Conservation (phyloP, 1,140 invertebrate species). For the Heliconius himera region DNA sequence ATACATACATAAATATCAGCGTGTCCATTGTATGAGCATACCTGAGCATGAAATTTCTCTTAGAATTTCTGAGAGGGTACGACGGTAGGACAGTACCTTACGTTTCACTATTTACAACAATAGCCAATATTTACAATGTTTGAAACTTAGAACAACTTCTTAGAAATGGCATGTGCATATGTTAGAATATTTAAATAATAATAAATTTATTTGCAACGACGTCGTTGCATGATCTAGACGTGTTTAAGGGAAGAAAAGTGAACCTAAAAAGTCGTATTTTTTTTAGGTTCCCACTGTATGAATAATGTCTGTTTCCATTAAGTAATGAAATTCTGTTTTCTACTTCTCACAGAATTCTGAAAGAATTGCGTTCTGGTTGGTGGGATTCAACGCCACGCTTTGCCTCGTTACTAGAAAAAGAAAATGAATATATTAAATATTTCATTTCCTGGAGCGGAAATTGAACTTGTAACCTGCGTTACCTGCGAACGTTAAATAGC, state of each 20-base stretch:
- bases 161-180: neutral
- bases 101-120: conserved; percentile 27
- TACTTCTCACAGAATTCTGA: too few relatives aligned
- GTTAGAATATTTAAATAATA: neutral
- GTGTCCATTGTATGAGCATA: conserved; percentile 22
- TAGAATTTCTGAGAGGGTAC: conserved; percentile 23
- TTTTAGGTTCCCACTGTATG: too few relatives aligned
- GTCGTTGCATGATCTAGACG: too few relatives aligned
- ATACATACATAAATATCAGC: neutral
- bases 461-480: rapidly evolving
- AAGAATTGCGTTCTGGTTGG: too few relatives aligned
- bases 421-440: too few relatives aligned
- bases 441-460: too few relatives aligned
- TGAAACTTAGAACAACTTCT: neutral
- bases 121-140: conserved; percentile 33
- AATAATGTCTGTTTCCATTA: too few relatives aligned
- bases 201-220: neutral
- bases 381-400: too few relatives aligned
- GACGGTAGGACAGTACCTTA: neutral
- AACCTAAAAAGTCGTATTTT: too few relatives aligned
- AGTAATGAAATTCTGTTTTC: too few relatives aligned
- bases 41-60: conserved; percentile 32
- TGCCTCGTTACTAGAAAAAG: too few relatives aligned
- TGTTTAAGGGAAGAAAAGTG: neutral
- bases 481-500: too few relatives aligned